Base-by-base conservation (phyloP, 2,113 vertebrate genomes). In the Alosa alosa region DNA sequence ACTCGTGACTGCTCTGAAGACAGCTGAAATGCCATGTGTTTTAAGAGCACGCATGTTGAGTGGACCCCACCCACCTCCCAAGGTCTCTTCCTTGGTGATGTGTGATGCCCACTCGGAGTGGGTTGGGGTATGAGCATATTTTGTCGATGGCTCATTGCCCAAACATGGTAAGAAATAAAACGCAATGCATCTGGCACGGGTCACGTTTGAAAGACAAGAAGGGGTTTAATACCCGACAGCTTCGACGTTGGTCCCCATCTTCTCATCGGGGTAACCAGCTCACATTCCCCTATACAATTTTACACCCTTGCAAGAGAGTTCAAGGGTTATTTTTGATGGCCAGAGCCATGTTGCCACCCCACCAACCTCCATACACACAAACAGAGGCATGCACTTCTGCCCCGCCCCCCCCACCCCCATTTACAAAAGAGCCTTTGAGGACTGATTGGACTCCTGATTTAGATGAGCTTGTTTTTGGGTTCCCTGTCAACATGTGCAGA, bases 391-490 rank as follows among this genome's bases (percentile, higher is more conserved):
- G 64, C 64, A 0, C 64, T 68, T 75, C 36, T 11, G 31, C 25
- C 0, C 72, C 31, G 31, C 3, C 1, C 13, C 64, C 41, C 41
- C 41, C 2, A 3, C 72, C 13, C 31, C 64, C 1, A 13, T 78
- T 13, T 39, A 78, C 72, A 78, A 78, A 36, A 36, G 72, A 39
- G 31, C 31, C 31, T 11, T 36, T 39, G 25, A 78, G 72, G 25
- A 57, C 15, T 87, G 72, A 45, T 86, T 83, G 31, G 84, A 15
- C 22, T 89, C 89, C 90, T 85, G 64, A 89, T 88, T 88, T 90
- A 87, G 89, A 85, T 31, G 5, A 17, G 25, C 84, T 60, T 39
- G 25, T 72, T 86, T 90, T 83, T 50, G 64, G 36, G 72, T 39
- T 41, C 36, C 15, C 10, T 57, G 22, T 36, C 49, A 81, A 47